Conservation (phyloP, 2,888 invertebrate species). For the Amphimallon solstitiale region DNA sequence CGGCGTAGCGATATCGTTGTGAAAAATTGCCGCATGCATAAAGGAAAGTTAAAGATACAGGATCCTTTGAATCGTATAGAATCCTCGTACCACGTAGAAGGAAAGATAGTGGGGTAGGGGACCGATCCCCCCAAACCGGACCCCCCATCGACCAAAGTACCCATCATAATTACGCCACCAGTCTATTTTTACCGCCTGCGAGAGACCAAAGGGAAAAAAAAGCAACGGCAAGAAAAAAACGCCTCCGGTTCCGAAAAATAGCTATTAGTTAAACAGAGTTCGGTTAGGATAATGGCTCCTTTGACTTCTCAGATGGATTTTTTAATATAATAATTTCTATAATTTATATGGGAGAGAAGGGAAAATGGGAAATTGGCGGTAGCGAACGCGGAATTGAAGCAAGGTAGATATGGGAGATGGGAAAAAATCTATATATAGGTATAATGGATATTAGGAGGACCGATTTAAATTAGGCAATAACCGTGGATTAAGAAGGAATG, state of each 20-base stretch:
- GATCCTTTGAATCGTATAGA: no score
- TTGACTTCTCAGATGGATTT: slow-evolving; percentile 78
- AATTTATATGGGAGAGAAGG: slow-evolving; percentile 59
- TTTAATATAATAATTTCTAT: slow-evolving; percentile 79
- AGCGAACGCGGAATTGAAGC: not conserved
- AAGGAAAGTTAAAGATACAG: no score
- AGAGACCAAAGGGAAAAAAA: slow-evolving; percentile 1
- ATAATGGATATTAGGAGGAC: slow-evolving; percentile 42
- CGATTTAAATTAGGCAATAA: slow-evolving; percentile 65
- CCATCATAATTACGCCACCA: slow-evolving; percentile 18
- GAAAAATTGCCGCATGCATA: no score
- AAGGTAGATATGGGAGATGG: no score
- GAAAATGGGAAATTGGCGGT: slow-evolving; percentile 32
- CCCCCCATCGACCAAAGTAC: no score
- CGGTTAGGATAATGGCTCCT: slow-evolving; percentile 67
- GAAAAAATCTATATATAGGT: no score
- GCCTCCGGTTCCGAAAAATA: slow-evolving; percentile 53
- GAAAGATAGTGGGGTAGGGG: no score
- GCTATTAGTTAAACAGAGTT: slow-evolving; percentile 62
- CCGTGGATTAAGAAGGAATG: slow-evolving; percentile 56
- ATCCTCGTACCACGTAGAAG: no score
- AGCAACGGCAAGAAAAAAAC: not conserved
- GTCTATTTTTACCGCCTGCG: slow-evolving; percentile 26
- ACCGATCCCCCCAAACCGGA: no score
- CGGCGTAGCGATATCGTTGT: no score